Conservation (phyloP, 2,113 vertebrate species). For the Heteronetta atricapilla region DNA sequence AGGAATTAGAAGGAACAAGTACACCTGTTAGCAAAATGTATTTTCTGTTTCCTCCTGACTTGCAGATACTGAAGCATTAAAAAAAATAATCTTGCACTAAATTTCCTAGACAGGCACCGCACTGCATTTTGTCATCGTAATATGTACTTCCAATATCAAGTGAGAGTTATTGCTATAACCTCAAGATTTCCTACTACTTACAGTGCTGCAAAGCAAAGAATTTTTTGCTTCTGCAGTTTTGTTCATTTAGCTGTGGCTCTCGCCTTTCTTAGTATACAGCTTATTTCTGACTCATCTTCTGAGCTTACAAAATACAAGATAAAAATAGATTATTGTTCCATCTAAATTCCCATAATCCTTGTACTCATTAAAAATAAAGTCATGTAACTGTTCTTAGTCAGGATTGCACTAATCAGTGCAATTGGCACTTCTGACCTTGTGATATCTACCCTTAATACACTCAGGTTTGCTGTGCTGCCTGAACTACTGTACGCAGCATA, state of each 20-base stretch:
- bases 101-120: background rate
- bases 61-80: background rate
- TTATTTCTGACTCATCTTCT: conserved; percentile 35
- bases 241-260: background rate
- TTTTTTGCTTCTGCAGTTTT: background rate
- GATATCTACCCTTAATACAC: background rate
- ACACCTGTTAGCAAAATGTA: background rate
- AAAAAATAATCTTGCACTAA: background rate
- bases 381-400: conserved; percentile 42
- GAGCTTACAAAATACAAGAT: conserved; percentile 17
- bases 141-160: background rate
- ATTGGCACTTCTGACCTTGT: conserved; percentile 36
- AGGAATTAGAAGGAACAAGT: background rate
- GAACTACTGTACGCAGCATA: background rate
- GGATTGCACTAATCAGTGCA: conserved; percentile 34
- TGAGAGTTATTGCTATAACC: background rate
- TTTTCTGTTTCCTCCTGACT: background rate
- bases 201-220: background rate
- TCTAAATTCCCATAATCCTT: conserved; percentile 56
- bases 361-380: conserved; percentile 48
- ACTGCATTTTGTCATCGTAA: background rate
- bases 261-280: background rate
- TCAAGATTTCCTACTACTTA: background rate
- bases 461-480: background rate
- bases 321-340: conserved; percentile 59